Evolutionary conservation across 2,888 invertebrate genomes (phyloP).

Genomic region (Loripinus fragilis): DNA sequence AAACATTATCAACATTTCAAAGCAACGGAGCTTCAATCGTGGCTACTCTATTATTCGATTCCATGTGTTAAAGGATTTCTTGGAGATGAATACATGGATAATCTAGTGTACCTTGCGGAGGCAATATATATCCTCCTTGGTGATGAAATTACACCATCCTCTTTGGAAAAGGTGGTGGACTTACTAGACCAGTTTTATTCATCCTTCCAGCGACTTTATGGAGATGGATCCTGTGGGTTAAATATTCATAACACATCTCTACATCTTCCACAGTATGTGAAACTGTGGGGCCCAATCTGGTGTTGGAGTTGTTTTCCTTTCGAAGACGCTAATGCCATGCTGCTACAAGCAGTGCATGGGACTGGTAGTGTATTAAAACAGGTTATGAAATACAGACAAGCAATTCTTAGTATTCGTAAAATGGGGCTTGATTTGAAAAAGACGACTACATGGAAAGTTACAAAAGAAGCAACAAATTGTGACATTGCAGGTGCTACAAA

Average conservation of each 20-base stretch:
- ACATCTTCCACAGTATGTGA: slow-evolving; percentile 37
- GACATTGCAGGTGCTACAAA: not conserved
- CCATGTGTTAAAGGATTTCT: slow-evolving; percentile 54
- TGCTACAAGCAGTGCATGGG: not conserved
- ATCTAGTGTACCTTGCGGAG: slow-evolving; percentile 48
- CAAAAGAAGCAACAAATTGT: not conserved
- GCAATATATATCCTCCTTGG: slow-evolving; percentile 54
- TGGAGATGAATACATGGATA: slow-evolving; percentile 42
- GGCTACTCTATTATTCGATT: slow-evolving; percentile 49
- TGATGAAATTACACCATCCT: slow-evolving; percentile 41
- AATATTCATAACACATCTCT: slow-evolving; percentile 49
- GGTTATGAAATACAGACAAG: not conserved
- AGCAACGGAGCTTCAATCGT: slow-evolving; percentile 60
- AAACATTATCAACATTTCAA: slow-evolving; percentile 57
- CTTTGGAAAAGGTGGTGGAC: slow-evolving; percentile 33
- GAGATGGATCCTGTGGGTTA: slow-evolving; percentile 37
- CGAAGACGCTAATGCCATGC: slow-evolving; percentile 27
- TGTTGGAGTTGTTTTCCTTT: slow-evolving; percentile 41
- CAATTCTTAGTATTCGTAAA: not conserved
- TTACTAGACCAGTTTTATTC: slow-evolving; percentile 39
- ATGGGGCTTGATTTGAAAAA: not conserved
- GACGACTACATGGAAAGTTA: not conserved
- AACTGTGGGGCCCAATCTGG: slow-evolving; percentile 35
- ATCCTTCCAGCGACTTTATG: slow-evolving; percentile 36
- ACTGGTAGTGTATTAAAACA: not conserved